Conservation (phyloP, 2,888 invertebrate species). For the Lagria hirta region DNA sequence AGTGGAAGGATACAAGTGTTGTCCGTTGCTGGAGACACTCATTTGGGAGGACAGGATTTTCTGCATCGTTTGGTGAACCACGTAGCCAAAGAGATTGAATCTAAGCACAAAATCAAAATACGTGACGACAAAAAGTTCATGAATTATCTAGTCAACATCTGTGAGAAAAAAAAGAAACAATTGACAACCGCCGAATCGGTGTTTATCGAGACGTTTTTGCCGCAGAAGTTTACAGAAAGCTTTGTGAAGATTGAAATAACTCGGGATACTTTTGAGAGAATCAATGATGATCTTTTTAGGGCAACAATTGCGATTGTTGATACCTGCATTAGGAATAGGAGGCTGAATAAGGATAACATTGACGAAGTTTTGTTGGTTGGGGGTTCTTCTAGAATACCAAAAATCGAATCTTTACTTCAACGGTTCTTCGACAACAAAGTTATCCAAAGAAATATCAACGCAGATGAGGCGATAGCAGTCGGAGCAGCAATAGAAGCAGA, state of each 20-base stretch:
- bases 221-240: neutral
- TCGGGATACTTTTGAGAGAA: conserved; percentile 25
- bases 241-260: conserved; percentile 16
- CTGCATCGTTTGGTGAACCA: conserved; percentile 5
- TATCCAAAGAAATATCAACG: conserved; percentile 25
- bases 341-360: conserved; percentile 23
- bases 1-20: conserved; percentile 6
- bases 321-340: conserved; percentile 24
- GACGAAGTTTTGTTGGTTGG: conserved; percentile 30
- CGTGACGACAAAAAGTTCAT: conserved; percentile 8
- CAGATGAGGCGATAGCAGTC: conserved; percentile 32
- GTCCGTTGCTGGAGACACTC: conserved; percentile 15
- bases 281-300: conserved; percentile 23
- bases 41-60: conserved; percentile 26
- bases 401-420: conserved; percentile 22
- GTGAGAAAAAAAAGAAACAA: conserved; percentile 14
- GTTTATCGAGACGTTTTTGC: too few species aligned
- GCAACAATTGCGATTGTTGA: conserved; percentile 23
- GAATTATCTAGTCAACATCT: conserved; percentile 7
- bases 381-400: conserved; percentile 29
- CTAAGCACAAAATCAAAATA: conserved; percentile 2
- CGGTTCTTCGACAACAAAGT: conserved; percentile 24
- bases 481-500: conserved; percentile 32
- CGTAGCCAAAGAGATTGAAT: conserved; percentile 3
- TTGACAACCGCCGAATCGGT: neutral